Evolutionary conservation across 2,797 vertebrate genomes (phyloP), one percentile per base, ranked within the genome.

Genomic region (Catamblyrhynchus diadema): DNA sequence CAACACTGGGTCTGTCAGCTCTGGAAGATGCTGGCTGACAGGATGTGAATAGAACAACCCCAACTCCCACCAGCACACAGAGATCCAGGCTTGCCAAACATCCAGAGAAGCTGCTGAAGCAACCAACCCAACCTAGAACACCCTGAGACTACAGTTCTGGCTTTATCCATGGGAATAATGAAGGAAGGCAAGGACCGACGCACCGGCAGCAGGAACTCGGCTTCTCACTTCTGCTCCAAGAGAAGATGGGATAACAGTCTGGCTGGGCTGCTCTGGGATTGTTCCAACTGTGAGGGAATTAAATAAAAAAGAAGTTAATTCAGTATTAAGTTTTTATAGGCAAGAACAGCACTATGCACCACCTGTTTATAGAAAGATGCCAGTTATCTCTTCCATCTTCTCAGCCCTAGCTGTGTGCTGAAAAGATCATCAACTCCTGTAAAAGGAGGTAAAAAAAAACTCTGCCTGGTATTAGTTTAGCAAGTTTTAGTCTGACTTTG

Each of bases 201-300:
- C 75, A 98, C 98, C 97, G 2, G 97, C 59, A 0, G 95, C 65
- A 45, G 98, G 97, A 51, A 97, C 95, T 77, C 97, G 89, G 94
- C 92, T 96, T 85, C 97, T 94, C 87, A 95, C 74, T 93, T 98
- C 98, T 3, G 96, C 91, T 97, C 97, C 98, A 39, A 97, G 95
- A 78, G 97, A 42, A 92, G 98, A 97, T 51, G 97, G 95, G 42
- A 71, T 89, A 88, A 97, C 81, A 24, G 93, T 98, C 97, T 98
- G 98, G 73, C 97, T 98, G 13, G 97, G 97, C 51, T 96, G 97
- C 97, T 98, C 98, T 13, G 99, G 98, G 84, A 98, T 98, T 50
- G 97, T 98, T 96, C 98, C 99, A 67, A 98, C 99, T 99, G 91
- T 79, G 51, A 47, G 70, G 39, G 17, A 88, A 93, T 24, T 28